Conservation (phyloP, 2,113 vertebrate genomes). For the Sander vitreus region DNA sequence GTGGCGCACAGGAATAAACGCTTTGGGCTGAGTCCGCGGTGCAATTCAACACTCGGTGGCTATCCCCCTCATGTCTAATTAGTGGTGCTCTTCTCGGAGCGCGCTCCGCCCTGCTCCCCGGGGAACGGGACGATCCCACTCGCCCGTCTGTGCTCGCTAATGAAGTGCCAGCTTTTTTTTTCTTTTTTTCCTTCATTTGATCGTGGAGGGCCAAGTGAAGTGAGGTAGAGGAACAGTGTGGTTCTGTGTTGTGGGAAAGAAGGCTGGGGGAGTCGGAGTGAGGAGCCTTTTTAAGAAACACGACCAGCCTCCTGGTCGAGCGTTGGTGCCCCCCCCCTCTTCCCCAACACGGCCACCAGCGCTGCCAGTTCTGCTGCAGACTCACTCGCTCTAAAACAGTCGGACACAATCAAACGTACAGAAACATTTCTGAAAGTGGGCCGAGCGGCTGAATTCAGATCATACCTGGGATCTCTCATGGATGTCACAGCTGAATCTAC, state of each 20-base stretch:
- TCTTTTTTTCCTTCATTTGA: constrained; percentile 8
- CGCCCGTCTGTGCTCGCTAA: constrained; percentile 82
- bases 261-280: constrained; percentile 52
- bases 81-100: constrained; percentile 79
- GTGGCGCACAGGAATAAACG: constrained; percentile 78
- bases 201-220: constrained; percentile 54
- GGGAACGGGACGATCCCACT: constrained; percentile 78
- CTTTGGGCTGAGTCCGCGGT: constrained; percentile 78
- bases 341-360: constrained; percentile 38
- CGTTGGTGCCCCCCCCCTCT: neutral
- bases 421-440: neutral
- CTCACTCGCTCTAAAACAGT: constrained; percentile 17
- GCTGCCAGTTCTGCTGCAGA: constrained; percentile 34
- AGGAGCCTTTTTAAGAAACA: constrained; percentile 71
- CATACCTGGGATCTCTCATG: neutral
- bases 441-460: too few species aligned
- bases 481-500: neutral
- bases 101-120: constrained; percentile 60
- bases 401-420: neutral
- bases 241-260: constrained; percentile 63
- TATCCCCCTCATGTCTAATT: constrained; percentile 82
- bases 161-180: constrained; percentile 79
- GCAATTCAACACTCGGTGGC: constrained; percentile 80
- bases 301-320: constrained; percentile 20
- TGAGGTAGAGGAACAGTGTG: constrained; percentile 58